Evolutionary conservation across 2,888 invertebrate genomes (phyloP).

Genomic region (Ametastegia equiseti): DNA sequence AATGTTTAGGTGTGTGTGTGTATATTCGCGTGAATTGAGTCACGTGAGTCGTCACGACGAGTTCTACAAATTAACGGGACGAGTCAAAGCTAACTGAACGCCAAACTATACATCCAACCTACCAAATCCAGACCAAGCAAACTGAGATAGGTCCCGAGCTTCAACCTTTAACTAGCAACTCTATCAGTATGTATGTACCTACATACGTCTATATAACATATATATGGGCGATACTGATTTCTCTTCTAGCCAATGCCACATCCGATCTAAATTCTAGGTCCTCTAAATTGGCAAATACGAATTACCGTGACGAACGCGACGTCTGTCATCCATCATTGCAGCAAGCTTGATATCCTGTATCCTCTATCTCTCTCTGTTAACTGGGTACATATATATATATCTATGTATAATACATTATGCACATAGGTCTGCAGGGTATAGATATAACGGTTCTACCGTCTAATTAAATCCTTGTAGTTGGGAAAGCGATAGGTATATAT

Average conservation of each 20-base stretch:
- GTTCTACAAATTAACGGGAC: constrained; percentile 8
- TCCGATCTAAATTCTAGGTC: background rate
- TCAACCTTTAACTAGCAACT: constrained; percentile 16
- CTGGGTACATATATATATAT: background rate
- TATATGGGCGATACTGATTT: background rate
- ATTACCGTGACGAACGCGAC: constrained; percentile 16
- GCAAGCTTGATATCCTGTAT: background rate
- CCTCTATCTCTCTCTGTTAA: background rate
- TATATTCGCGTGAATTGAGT: background rate
- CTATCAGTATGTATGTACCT: background rate
- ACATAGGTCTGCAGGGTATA: background rate
- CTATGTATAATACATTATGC: background rate
- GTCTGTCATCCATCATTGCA: constrained; percentile 23
- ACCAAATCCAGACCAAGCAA: constrained; percentile 13
- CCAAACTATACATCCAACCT: constrained; percentile 19
- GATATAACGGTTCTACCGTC: constrained; percentile 48
- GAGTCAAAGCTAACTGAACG: constrained; percentile 26
- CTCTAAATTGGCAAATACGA: constrained; percentile 24
- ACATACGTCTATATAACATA: background rate
- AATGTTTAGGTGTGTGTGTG: background rate
- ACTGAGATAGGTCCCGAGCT: background rate
- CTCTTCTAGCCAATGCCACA: background rate
- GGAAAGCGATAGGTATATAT: constrained; percentile 48
- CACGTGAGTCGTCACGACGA: background rate
- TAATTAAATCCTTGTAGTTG: constrained; percentile 56